These are phyloP conservation scores for Spheniscus humboldti DNA, from an alignment of 2,797 vertebrate genomes.

Conservation along the genomic window DNA sequence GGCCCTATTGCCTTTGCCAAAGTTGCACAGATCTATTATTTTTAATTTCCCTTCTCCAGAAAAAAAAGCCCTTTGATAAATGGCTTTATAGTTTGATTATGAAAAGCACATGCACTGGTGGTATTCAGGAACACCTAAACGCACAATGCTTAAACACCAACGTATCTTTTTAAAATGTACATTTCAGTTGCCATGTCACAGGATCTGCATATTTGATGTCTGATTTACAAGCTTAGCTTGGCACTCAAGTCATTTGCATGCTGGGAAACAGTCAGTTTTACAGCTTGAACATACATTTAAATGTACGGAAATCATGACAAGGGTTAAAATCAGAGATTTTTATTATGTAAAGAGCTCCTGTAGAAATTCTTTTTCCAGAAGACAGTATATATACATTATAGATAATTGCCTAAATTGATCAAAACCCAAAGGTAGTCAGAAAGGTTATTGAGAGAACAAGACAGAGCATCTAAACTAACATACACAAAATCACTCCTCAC, in stretches of 20 bases:
- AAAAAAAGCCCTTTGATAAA: not conserved
- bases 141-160: not conserved
- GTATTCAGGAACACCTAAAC: not conserved
- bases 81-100: not conserved
- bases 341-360: not conserved
- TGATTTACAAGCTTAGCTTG: conserved; percentile 39
- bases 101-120: not conserved
- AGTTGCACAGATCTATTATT: not conserved
- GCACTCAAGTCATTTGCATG: not conserved
- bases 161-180: not conserved
- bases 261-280: not conserved
- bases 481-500: not conserved
- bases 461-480: not conserved
- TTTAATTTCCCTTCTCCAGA: not conserved
- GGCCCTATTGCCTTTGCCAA: not conserved
- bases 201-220: not conserved
- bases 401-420: not conserved
- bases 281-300: not conserved
- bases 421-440: not conserved
- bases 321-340: not conserved
- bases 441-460: not conserved
- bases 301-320: not conserved
- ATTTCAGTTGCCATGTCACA: not conserved
- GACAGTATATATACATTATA: not conserved
- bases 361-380: not conserved